phyloP scores from a whole-genome alignment of 2,888 invertebrate genomes.

The Chloroclysta siterata region DNA sequence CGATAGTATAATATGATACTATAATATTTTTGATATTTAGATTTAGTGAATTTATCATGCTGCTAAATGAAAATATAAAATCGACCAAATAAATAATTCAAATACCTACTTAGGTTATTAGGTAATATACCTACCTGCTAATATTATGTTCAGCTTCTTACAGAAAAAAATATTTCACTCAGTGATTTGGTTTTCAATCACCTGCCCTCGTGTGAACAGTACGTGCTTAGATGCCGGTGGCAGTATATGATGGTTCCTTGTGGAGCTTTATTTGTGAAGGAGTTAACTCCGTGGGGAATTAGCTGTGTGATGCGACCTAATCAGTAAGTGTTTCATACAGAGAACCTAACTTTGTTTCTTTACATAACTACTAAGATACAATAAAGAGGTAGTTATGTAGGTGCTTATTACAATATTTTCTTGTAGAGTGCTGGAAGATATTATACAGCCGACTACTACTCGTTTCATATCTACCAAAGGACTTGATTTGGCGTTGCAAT shows the following conservation, averaged over 20 bases:
- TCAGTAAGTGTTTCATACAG: constrained; percentile 54
- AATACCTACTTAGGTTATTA: too few relatives aligned
- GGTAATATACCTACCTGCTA: neutral
- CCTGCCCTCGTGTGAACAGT: constrained; percentile 54
- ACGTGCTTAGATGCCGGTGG: constrained; percentile 61
- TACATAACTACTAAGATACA: too few relatives aligned
- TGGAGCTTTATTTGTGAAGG: constrained; percentile 55
- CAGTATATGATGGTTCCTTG: constrained; percentile 55
- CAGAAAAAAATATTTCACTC: constrained; percentile 53
- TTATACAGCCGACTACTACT: constrained; percentile 10
- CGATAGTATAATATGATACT: too few relatives aligned
- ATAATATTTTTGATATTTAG: too few relatives aligned
- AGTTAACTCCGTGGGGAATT: constrained; percentile 60
- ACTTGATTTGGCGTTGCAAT: constrained; percentile 59
- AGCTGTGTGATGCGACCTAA: constrained; percentile 64
- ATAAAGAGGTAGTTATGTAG: too few relatives aligned
- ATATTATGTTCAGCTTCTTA: constrained; percentile 44
- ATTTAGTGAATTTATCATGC: too few relatives aligned
- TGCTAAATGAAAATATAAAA: too few relatives aligned
- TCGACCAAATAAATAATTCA: too few relatives aligned
- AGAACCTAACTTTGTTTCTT: too few relatives aligned
- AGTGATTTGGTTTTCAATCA: constrained; percentile 51
- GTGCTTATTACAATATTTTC: neutral
- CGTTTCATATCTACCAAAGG: constrained; percentile 37
- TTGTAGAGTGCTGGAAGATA: constrained; percentile 14